Percentiles rank a stretch among this genome's conserved stretches.
Evolutionary conservation across 2,113 vertebrate species (phyloP).

Genomic region (Xiphophorus couchianus): DNA sequence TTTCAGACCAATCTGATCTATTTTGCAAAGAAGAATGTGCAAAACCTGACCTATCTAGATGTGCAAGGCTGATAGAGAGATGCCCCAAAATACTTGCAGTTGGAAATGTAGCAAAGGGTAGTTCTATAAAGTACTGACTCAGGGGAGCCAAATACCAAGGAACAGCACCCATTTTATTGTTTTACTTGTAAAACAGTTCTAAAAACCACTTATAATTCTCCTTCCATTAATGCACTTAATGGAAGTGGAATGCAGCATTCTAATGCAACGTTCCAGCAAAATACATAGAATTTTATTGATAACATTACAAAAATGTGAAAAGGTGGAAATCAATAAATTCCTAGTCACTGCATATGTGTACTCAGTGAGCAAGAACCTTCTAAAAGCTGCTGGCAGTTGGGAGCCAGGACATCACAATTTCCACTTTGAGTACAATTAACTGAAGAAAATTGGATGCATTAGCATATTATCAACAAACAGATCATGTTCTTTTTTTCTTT

Average conservation of each 20-base stretch:
- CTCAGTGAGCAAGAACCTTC: not conserved
- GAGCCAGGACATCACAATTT: not conserved
- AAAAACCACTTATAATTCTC: not conserved
- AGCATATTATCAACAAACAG: conserved; percentile 60
- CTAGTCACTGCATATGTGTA: not conserved
- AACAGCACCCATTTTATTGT: not conserved
- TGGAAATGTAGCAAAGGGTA: not conserved
- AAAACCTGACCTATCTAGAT: not conserved
- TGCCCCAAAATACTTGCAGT: not conserved
- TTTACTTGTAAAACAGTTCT: not conserved
- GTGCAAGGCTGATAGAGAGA: not conserved
- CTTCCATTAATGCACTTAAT: not conserved
- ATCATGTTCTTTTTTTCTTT: conserved; percentile 50
- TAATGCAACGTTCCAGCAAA: not conserved
- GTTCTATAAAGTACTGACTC: not conserved
- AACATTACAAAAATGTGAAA: not conserved
- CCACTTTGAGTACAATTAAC: conserved; percentile 7
- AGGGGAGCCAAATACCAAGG: not conserved
- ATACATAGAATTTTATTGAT: not conserved
- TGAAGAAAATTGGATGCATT: conserved; percentile 54
- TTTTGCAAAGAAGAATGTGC: not conserved
- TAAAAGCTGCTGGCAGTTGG: conserved; percentile 10
- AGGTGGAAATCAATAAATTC: too few species aligned
- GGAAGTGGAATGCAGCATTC: too few species aligned
- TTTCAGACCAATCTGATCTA: not conserved